A percentile compares a stretch with the other conserved stretches of the same genome.
phyloP scores from a whole-genome alignment of 2,113 vertebrate genomes.

The Fukomys damarensis region DNA sequence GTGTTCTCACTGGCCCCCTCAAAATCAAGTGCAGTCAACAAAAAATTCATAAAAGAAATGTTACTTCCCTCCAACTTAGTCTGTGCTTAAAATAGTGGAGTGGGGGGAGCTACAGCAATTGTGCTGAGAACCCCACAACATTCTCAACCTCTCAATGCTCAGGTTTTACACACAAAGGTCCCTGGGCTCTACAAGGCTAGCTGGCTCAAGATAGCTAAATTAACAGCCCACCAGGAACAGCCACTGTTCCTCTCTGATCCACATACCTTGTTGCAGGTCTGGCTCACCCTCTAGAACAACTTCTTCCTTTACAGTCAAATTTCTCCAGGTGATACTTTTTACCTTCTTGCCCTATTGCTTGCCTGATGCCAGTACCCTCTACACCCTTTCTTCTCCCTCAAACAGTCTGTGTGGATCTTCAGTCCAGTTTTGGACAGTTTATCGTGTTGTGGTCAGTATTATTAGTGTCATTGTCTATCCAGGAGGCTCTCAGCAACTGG shows the following conservation, averaged over 20 bases:
- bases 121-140: background rate
- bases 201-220: background rate
- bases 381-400: background rate
- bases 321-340: background rate
- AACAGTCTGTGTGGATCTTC: background rate
- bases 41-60: background rate
- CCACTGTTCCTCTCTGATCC: background rate
- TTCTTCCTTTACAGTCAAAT: background rate
- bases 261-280: background rate
- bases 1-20: background rate
- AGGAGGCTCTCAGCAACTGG: background rate
- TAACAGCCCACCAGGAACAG: background rate
- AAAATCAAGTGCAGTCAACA: background rate
- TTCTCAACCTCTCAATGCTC: background rate
- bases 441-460: background rate
- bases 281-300: background rate
- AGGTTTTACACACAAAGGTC: background rate
- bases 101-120: background rate
- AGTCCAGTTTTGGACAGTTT: background rate
- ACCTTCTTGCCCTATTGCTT: background rate
- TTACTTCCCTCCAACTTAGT: background rate
- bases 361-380: background rate
- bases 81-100: background rate
- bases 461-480: background rate
- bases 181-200: background rate